Conservation (phyloP, 2,113 vertebrate genomes). For the Chionomys nivalis region DNA sequence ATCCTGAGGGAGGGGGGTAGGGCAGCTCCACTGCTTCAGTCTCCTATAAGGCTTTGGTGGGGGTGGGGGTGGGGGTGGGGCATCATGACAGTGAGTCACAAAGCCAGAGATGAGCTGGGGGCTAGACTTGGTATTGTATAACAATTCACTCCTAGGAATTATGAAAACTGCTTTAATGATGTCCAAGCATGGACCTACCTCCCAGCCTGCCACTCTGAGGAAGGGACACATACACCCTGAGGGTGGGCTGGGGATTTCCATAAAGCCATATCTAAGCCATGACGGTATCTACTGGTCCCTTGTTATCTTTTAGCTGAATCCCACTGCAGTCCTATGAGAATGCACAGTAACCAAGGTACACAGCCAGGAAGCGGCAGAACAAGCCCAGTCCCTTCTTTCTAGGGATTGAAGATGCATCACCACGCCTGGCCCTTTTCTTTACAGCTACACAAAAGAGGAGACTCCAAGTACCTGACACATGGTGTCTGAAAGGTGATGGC, state of each 20-base stretch:
- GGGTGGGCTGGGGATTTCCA: background rate
- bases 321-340: no score
- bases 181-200: background rate
- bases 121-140: background rate
- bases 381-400: background rate
- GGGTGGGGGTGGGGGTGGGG: no score
- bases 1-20: background rate
- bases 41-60: no score
- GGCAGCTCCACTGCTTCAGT: no score
- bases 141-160: background rate
- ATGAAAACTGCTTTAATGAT: background rate
- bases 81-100: no score
- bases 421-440: background rate
- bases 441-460: background rate
- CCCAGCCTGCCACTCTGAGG: background rate
- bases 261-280: background rate
- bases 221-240: no score
- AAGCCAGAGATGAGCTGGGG: background rate
- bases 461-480: background rate
- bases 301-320: background rate
- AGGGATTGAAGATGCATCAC: background rate
- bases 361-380: background rate
- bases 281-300: background rate
- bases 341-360: background rate
- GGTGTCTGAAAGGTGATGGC: background rate